Evolutionary conservation across 1,140 invertebrate species (phyloP).

Genomic region (Bombus polaris): DNA sequence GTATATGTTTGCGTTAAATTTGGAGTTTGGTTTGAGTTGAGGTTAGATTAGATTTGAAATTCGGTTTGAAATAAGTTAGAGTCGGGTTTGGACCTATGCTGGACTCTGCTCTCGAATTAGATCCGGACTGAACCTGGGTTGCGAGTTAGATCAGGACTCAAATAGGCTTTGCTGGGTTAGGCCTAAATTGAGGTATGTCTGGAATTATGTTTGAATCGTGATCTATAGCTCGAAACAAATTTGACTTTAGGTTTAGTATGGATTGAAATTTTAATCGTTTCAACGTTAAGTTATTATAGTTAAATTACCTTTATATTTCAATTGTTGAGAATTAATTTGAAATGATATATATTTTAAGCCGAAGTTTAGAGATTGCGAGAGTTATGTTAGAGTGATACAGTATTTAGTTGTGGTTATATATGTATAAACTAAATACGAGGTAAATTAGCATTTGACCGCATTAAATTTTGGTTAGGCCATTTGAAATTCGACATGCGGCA

Average conservation of each 20-base stretch:
- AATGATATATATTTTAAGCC: background rate
- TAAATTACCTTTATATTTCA: too few species aligned
- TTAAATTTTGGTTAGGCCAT: background rate
- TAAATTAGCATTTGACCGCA: background rate
- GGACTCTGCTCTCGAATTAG: background rate
- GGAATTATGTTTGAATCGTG: background rate
- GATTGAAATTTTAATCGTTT: background rate
- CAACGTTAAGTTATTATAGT: background rate
- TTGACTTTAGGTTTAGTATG: background rate
- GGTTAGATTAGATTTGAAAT: background rate
- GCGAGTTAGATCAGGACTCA: background rate
- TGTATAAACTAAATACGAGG: background rate
- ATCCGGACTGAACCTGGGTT: background rate
- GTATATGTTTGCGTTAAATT: background rate
- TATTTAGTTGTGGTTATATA: background rate
- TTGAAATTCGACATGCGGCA: background rate
- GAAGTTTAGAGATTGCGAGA: background rate
- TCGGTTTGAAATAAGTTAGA: conserved; percentile 2
- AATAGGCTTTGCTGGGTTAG: background rate
- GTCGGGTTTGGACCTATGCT: background rate
- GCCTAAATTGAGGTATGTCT: background rate
- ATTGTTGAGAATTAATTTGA: background rate
- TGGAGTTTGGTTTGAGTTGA: background rate
- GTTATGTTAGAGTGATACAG: background rate
- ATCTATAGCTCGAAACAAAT: background rate